phyloP scores from a whole-genome alignment of 2,797 vertebrate species.

The Silurus lanzhouensis region DNA sequence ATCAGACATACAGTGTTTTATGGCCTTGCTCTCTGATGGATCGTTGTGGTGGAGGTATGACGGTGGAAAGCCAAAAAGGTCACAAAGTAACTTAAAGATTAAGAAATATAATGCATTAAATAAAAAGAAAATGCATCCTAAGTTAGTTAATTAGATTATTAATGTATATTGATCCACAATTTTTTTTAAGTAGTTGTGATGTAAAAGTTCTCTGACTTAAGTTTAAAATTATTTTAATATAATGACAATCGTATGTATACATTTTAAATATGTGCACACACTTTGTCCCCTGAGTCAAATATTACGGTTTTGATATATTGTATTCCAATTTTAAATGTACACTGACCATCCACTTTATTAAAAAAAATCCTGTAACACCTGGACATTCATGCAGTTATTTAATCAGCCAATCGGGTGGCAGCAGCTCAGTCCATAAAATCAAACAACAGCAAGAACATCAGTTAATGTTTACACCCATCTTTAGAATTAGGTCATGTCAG shows the following conservation, averaged over 20 bases:
- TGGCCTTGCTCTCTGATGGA: background rate
- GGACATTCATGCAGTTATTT: too few relatives aligned
- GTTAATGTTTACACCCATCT: too few relatives aligned
- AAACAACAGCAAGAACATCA: too few relatives aligned
- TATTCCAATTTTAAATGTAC: too few relatives aligned
- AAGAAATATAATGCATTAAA: background rate
- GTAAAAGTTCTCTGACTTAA: background rate
- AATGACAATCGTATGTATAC: background rate
- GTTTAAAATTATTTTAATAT: background rate
- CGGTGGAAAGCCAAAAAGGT: background rate
- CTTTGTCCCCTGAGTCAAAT: background rate
- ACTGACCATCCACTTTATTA: too few relatives aligned
- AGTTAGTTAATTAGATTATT: background rate
- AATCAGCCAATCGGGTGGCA: too few relatives aligned
- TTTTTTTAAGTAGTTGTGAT: background rate
- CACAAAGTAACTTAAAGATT: background rate
- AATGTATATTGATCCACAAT: background rate
- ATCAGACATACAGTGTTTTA: background rate
- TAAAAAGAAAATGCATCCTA: background rate
- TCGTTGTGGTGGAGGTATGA: background rate
- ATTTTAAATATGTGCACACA: background rate
- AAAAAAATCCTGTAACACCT: too few relatives aligned
- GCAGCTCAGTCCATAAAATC: too few relatives aligned
- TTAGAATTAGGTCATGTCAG: too few relatives aligned
- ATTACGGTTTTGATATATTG: background rate